Evolutionary conservation across 64 coral and sea anemone species (phyloP).

Genomic region (Dendronephthya gigantea): DNA sequence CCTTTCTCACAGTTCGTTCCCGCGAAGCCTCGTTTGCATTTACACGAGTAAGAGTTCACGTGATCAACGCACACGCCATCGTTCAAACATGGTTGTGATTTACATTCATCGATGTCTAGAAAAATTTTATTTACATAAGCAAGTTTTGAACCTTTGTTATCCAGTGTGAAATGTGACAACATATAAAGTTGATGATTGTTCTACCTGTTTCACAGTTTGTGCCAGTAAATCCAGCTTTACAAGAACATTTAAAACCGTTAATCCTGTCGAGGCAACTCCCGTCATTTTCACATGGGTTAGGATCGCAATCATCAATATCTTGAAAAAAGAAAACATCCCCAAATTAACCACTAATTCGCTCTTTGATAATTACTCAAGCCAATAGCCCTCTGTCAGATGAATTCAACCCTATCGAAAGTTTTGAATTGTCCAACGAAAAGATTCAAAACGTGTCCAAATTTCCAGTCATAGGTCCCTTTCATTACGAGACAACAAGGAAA

Average conservation of each 20-base stretch:
- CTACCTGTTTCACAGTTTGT: neutral
- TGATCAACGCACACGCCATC: neutral
- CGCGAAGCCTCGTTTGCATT: conserved; percentile 5
- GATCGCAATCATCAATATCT: neutral
- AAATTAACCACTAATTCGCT: neutral
- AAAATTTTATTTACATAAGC: neutral
- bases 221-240: neutral
- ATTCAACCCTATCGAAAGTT: too few species aligned
- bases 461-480: too few species aligned
- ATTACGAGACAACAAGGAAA: neutral
- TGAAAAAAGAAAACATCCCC: neutral
- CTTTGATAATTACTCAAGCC: too few species aligned
- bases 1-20: conserved; percentile 8
- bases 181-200: too few species aligned
- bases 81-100: neutral
- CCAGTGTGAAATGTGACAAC: too few species aligned
- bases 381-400: too few species aligned
- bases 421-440: too few species aligned
- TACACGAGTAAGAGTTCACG: conserved; percentile 13
- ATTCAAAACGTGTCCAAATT: too few species aligned
- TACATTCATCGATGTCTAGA: conserved; percentile 72
- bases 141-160: too few species aligned
- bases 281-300: neutral
- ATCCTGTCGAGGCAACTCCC: neutral
- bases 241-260: neutral